Evolutionary conservation across 2,797 vertebrate genomes (phyloP).

Genomic region (Heliangelus exortis): DNA sequence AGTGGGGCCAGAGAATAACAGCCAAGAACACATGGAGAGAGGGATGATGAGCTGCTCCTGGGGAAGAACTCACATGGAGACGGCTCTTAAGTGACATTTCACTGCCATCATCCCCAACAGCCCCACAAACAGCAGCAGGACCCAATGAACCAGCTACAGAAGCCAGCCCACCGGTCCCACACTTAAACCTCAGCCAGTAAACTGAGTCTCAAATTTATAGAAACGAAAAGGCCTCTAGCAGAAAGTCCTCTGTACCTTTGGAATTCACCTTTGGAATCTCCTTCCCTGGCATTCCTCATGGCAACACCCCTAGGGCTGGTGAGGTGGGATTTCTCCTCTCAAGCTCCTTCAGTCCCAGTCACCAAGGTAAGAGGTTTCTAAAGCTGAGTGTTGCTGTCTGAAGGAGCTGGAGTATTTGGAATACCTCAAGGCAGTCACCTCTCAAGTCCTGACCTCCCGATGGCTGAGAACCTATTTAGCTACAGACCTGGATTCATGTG

Average conservation of each 20-base stretch:
- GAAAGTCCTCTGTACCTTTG: not conserved
- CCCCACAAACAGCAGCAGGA: not conserved
- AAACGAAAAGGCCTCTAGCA: not conserved
- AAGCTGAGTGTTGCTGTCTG: not conserved
- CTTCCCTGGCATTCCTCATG: fast-evolving
- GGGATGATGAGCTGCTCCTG: not conserved
- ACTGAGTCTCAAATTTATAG: not conserved
- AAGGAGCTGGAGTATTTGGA: not conserved
- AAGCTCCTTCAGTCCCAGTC: not conserved
- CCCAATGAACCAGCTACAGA: not conserved
- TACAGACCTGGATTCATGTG: fast-evolving
- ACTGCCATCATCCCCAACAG: fast-evolving
- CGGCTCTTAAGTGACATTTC: not conserved
- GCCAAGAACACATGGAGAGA: fast-evolving
- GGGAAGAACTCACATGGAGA: not conserved
- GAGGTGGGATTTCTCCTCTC: not conserved
- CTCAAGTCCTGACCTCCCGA: not conserved
- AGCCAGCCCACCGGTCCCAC: not conserved
- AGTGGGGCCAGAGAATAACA: too few species aligned
- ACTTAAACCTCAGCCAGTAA: not conserved
- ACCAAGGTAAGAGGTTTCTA: not conserved
- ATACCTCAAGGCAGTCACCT: not conserved
- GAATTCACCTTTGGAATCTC: not conserved
- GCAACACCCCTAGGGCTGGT: not conserved
- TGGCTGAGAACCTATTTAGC: not conserved